phyloP scores from a whole-genome alignment of 2,888 invertebrate species.

The Hemicrepidius hirtus region DNA sequence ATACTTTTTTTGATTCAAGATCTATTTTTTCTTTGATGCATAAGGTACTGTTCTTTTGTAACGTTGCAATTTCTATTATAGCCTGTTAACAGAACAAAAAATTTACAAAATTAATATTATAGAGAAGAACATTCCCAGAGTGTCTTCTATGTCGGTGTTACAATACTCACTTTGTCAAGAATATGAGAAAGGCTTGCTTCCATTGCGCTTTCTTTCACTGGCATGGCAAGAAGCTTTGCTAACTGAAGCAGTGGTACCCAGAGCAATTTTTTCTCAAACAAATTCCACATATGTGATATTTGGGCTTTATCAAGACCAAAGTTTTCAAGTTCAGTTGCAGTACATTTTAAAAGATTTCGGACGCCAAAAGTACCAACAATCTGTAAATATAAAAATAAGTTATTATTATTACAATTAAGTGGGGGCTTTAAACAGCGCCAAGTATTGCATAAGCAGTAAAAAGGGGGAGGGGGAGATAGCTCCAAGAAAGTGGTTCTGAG shows the following conservation, averaged over 20 bases:
- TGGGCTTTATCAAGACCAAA: neutral
- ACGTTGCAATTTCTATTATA: neutral
- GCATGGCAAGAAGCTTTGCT: neutral
- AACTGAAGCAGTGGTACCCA: neutral
- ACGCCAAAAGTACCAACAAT: conserved; percentile 49
- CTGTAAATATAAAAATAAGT: conserved; percentile 36
- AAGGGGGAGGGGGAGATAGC: too few relatives aligned
- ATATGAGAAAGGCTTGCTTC: neutral
- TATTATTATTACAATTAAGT: too few relatives aligned
- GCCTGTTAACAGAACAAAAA: conserved; percentile 8
- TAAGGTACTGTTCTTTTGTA: neutral
- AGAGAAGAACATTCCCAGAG: neutral
- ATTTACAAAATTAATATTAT: neutral
- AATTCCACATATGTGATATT: neutral
- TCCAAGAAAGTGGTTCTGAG: too few relatives aligned
- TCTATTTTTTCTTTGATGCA: conserved; percentile 1
- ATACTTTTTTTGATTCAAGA: neutral
- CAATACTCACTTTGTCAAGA: neutral
- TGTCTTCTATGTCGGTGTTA: too few relatives aligned
- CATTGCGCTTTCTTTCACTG: neutral
- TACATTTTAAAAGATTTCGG: conserved; percentile 36
- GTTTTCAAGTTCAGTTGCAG: neutral
- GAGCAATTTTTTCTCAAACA: neutral
- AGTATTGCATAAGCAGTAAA: too few relatives aligned
- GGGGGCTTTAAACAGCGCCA: too few relatives aligned